Evolutionary conservation across 2,888 invertebrate genomes (phyloP), one percentile per base, ranked within the genome.

Genomic region (Parascotia fuliginaria): DNA sequence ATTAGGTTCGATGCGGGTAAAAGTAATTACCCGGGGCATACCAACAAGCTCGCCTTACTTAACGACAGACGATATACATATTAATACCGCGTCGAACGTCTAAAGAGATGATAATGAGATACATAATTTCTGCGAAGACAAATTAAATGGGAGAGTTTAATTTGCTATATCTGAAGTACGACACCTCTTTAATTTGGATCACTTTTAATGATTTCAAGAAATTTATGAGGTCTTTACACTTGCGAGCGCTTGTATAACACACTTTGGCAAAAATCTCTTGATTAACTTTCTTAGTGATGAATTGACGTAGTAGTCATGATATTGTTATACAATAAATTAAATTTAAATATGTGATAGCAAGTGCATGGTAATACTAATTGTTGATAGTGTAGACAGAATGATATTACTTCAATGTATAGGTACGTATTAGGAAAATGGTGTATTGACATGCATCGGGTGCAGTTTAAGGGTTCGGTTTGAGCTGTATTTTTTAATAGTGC

Each of bases 1-100:
- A 81, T 77, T 77, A 75, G 71, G 71, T 75, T 73, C 73, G 76
- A 81, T 83, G 80, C 79, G 76, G 81, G 77, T 61, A 55, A 70
- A 71, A 73, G 79, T 79, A 77, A 83, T 83, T 81, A 79, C 71
- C 68, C 61, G 64, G 49, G 67, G 77, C 66, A 79, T 80, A 77
- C 75, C 75, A 65, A 61, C 61, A 63, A 50, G 65, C 65, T 74
- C 73, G 66, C 69, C 70, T 81, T 71, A 71, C 69, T 62, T 65
- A 60, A 54, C 53, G 55, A 48, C 51, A 47, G 43, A 36, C 47
- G 47, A 60, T 57, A 48, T 50, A 47, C 40, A 55, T 54, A 55
- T 55, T 41, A 50, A 42, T 47, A 42, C 42, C 28, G 28, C 47
- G 41, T 45, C 49, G 39, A 43, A 52, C 54, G 55, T 52, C 45